These are phyloP conservation scores for Parnassius glacialis DNA, from an alignment of 2,888 invertebrate species.

Conservation along the genomic window DNA sequence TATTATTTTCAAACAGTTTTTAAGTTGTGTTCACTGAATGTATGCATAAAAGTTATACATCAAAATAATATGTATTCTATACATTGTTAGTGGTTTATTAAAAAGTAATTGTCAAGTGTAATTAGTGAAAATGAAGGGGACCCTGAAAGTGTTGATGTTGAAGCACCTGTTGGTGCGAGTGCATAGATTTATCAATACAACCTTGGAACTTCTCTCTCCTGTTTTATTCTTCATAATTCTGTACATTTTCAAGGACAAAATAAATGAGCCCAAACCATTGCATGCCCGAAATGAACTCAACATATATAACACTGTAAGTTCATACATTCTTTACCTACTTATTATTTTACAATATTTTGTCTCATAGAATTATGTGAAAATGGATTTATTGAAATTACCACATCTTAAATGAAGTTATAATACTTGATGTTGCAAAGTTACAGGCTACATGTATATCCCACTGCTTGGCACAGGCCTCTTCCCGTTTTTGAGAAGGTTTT, in stretches of 20 bases:
- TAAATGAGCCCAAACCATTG: slow-evolving; percentile 14
- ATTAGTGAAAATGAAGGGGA: slow-evolving; percentile 33
- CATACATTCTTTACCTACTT: not conserved
- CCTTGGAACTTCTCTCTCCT: slow-evolving; percentile 43
- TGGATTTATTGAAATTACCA: too few species aligned
- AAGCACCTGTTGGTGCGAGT: slow-evolving; percentile 48
- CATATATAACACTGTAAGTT: slow-evolving; percentile 24
- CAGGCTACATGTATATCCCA: too few species aligned
- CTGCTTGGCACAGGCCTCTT: too few species aligned
- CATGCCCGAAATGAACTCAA: slow-evolving; percentile 1
- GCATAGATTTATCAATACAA: slow-evolving; percentile 44
- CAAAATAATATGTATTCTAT: too few species aligned
- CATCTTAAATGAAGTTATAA: too few species aligned
- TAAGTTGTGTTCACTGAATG: too few species aligned
- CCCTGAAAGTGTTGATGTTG: slow-evolving; percentile 47
- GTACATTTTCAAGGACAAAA: slow-evolving; percentile 28
- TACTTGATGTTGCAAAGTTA: too few species aligned
- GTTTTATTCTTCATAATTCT: slow-evolving; percentile 39
- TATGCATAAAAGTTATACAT: too few species aligned
- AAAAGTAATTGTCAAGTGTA: slow-evolving; percentile 15
- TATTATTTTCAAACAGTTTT: too few species aligned
- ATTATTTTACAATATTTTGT: too few species aligned
- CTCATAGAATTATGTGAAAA: too few species aligned
- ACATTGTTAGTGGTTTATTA: slow-evolving; percentile 6
- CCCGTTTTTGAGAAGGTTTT: too few species aligned